Conservation (phyloP, 2,113 vertebrate genomes). For the Rhinolophus sinicus region DNA sequence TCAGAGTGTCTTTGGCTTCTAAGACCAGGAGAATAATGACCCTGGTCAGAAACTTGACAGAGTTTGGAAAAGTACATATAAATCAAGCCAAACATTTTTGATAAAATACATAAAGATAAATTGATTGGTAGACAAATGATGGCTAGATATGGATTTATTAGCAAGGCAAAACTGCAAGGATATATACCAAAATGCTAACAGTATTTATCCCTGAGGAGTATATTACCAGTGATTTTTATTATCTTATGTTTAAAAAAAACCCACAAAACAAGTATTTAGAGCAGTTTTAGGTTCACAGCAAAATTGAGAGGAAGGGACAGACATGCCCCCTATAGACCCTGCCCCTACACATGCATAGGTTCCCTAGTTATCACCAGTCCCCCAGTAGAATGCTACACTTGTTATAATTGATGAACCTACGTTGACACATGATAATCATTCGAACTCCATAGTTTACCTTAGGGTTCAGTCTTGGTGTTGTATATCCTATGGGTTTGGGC, state of each 20-base stretch:
- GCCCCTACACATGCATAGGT: too few species aligned
- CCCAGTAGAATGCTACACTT: background rate
- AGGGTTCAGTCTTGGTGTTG: background rate
- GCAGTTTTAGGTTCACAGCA: background rate
- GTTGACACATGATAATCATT: background rate
- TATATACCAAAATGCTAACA: background rate
- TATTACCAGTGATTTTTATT: background rate
- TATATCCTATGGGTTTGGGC: background rate
- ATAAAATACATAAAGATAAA: conserved; percentile 30
- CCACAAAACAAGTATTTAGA: background rate
- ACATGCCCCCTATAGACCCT: background rate
- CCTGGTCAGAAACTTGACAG: background rate
- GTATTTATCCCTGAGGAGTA: background rate
- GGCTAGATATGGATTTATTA: conserved; percentile 13
- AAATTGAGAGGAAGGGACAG: background rate
- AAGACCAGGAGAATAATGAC: conserved; percentile 22
- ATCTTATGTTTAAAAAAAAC: background rate
- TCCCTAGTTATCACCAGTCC: background rate
- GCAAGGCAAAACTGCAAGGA: background rate
- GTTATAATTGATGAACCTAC: background rate
- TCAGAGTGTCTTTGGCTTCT: background rate
- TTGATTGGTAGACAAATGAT: background rate
- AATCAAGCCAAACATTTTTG: conserved; percentile 19
- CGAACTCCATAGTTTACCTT: background rate
- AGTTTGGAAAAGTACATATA: conserved; percentile 39